A percentile compares a stretch with the other conserved stretches of the same genome.
phyloP scores from a whole-genome alignment of 2,797 vertebrate genomes.

The Myiothlypis chrysogaster region DNA sequence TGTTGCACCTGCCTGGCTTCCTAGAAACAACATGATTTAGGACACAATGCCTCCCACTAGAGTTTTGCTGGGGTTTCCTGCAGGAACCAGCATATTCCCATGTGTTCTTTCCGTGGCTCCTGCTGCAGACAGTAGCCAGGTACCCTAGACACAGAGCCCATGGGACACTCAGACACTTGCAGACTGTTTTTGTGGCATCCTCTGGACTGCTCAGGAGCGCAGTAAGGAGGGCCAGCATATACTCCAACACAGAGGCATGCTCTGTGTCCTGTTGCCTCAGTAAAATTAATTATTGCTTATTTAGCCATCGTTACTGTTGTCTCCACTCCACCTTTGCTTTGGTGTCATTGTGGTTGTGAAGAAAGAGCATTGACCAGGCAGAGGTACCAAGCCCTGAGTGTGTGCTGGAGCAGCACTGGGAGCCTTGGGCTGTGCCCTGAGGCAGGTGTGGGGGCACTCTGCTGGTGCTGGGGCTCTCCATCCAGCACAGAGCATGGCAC shows the following conservation, averaged over 20 bases:
- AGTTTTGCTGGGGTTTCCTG: neutral
- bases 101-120: neutral
- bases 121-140: neutral
- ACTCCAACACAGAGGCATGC: neutral
- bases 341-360: neutral
- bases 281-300: neutral
- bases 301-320: neutral
- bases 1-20: neutral
- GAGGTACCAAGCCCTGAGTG: neutral
- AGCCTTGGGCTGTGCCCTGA: neutral
- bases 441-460: neutral
- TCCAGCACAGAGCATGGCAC: rapidly evolving
- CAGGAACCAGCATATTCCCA: neutral
- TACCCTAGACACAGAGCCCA: neutral
- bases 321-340: neutral
- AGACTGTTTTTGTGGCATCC: neutral
- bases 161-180: neutral
- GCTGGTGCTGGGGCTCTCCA: neutral
- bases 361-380: neutral
- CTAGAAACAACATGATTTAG: neutral
- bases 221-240: neutral
- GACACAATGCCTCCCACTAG: neutral
- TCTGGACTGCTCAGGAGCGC: neutral
- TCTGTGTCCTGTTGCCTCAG: neutral
- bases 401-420: neutral